Base-by-base conservation (phyloP, 2,113 vertebrate species). In the Reinhardtius hippoglossoides region DNA sequence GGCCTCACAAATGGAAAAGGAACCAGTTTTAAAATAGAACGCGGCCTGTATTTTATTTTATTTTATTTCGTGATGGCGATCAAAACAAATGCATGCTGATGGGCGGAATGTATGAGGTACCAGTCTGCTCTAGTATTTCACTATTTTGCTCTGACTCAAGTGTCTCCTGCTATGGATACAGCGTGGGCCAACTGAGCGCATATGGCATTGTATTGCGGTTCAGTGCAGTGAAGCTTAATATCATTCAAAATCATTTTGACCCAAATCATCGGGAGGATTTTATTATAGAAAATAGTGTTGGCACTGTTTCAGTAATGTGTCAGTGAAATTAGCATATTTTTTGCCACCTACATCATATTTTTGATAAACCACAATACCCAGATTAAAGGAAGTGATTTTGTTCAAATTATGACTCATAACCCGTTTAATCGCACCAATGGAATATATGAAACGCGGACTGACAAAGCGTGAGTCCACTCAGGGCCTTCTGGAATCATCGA, bases 1-100 rank as follows among this genome's bases (percentile, higher is more conserved):
- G 92, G 94, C 93, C 66, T 79, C 71, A 63, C 44, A 63, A 68
- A 82, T 73, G 77, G 72, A 91, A 88, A 90, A 81, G 31, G 63
- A 81, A 70, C 14, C 24, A 5, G 44, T 74, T 79, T 82, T 31
- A 74, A 88, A 91, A 89, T 77, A 90, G 61, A 86, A 78, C 55
- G 62, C 40, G n/a, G 66, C 72, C 72, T 78, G 78, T 27, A 74
- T 86, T 81, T 83, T 82, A 80, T 69, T 84, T 68, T 67, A 42
- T 75, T 83, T 68, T 67, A 42, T 75, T 83, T 85, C 58, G 62
- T 89, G 78, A 91, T 57, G 78, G 62, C 70, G 42, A 82, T 91
- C 74, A 78, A 79, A 89, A 78, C 66, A 89, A 87, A 89, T 83
- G 61, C 35, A 48, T 81, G 64, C 61, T 77, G 86, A 89, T 82